Percentiles rank a stretch among this genome's conserved stretches.
These are phyloP conservation scores for Temnopleurus reevesii DNA, from an alignment of 53 echinoderm and acorn worm genomes.

Conservation along the genomic window DNA sequence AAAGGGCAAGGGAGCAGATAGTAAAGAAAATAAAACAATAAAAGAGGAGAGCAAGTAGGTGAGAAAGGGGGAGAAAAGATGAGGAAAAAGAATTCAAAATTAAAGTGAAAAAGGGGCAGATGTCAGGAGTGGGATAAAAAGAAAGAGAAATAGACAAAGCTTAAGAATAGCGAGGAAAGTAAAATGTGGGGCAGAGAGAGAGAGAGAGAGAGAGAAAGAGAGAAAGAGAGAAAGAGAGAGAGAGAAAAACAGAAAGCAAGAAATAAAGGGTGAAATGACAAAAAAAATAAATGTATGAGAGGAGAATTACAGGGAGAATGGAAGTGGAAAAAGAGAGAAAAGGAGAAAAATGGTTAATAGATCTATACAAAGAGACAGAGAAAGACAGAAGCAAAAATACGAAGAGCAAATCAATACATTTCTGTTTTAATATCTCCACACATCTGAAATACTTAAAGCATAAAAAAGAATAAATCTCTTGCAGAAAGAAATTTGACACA, in stretches of 20 bases:
- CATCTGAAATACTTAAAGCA: not conserved
- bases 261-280: not conserved
- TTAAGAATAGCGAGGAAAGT: not conserved
- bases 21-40: too few species aligned
- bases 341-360: too few species aligned
- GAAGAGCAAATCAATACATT: too few species aligned
- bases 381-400: too few species aligned
- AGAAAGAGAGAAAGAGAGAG: not conserved
- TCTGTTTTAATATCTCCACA: not conserved
- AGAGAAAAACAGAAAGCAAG: not conserved
- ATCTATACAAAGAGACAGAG: too few species aligned
- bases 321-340: not conserved
- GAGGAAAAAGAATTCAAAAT: not conserved
- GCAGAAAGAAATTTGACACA: not conserved
- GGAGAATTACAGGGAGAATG: not conserved
- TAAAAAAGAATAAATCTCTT: not conserved
- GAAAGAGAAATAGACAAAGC: not conserved
- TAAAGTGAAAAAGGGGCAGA: not conserved
- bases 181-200: not conserved
- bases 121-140: too few species aligned
- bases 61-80: not conserved
- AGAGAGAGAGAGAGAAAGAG: not conserved
- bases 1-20: too few species aligned
- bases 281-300: too few species aligned
- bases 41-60: not conserved